Evolutionary conservation across 2,113 vertebrate species (phyloP).

Genomic region (Trematomus loennbergii): DNA sequence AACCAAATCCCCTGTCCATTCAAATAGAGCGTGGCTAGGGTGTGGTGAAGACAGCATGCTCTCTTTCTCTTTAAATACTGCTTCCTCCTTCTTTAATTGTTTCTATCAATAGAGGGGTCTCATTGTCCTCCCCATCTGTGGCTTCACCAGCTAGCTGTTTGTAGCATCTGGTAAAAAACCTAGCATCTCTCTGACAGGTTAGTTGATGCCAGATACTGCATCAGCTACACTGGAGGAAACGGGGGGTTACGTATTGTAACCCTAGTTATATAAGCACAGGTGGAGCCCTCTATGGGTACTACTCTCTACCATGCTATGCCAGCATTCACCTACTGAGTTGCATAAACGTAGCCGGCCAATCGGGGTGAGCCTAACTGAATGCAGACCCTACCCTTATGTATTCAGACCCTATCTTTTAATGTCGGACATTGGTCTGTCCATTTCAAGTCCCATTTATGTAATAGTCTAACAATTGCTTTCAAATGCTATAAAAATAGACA

Average conservation of each 20-base stretch:
- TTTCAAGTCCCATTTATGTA: neutral
- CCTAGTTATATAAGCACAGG: no score
- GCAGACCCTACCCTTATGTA: neutral
- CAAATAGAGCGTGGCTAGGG: neutral
- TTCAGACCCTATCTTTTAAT: neutral
- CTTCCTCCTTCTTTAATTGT: neutral
- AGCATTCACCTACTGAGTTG: no score
- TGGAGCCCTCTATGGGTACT: no score
- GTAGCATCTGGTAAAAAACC: constrained; percentile 13
- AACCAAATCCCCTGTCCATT: neutral
- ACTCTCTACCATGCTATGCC: no score
- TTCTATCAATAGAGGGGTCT: neutral
- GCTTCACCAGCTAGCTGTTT: constrained; percentile 14
- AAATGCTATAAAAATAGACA: neutral
- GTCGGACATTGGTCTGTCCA: neutral
- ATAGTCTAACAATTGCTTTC: neutral
- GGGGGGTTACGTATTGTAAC: no score
- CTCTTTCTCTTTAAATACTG: neutral
- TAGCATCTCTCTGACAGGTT: constrained; percentile 13
- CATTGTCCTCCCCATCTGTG: neutral
- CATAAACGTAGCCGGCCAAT: no score
- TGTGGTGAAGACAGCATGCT: neutral
- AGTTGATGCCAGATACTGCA: constrained; percentile 13
- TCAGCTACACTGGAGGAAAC: constrained; percentile 16
- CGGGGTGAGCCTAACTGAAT: no score